Evolutionary conservation across 2,888 invertebrate genomes (phyloP), one percentile per base, ranked within the genome.

Genomic region (Mythimna vitellina): DNA sequence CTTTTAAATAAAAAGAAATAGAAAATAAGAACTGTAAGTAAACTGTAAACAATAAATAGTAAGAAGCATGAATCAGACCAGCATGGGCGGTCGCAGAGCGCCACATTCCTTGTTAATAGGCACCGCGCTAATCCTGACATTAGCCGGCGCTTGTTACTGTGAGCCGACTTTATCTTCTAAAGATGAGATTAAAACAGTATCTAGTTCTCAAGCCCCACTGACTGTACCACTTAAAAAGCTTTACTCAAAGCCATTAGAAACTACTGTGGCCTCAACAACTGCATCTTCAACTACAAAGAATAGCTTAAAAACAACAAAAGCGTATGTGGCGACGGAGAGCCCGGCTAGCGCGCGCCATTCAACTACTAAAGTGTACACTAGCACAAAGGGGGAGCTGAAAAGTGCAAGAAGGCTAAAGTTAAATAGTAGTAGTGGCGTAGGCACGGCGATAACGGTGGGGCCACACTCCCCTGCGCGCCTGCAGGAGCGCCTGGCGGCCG

Each of bases 401-500:
- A 95, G 90, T 93, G 92, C 94, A 93, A 93, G 92, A 89, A 91
- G 88, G 93, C 94, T 92, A 89, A 95, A 94, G 92, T 90, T 92
- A 91, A 94, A 95, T 90, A 92, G 89, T 89, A 93, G 91, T 86
- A 94, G 91, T 90, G 90, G 88, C 75, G 86, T 88, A 89, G 96
- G 88, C 79, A 84, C 82, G 70, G 86, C 35, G 32, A 17, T 2
- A 20, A 10, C n/a, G 58, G 58, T 5, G 38, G 38, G 22, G 22
- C 38, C 83, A 82, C 93, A 91, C 88, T 89, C 96, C 85, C 94
- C 96, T 76, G 95, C 96, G 85, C 95, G 96, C 82, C 91, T 97
- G 78, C 97, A 97, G 92, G 97, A 97, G 93, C 97, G 97, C 90
- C 95, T 97, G 87, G 97, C 96, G 89, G 96, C 97, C 63, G 92